Conservation (phyloP, 2,888 invertebrate species). For the Thecophora atra region DNA sequence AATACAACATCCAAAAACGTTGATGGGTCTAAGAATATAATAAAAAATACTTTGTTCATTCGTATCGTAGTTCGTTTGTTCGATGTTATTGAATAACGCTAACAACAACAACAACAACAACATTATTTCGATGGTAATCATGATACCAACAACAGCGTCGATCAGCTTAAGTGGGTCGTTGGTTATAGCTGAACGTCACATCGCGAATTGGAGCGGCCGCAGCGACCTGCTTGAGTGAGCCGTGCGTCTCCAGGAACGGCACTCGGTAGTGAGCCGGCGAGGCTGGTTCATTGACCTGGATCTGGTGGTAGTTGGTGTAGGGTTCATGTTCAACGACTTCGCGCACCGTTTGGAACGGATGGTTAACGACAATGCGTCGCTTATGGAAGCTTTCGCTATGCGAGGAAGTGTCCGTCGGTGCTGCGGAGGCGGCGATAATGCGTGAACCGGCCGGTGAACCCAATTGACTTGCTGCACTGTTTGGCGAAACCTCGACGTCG, state of each 20-base stretch:
- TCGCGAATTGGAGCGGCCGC: constrained; percentile 27
- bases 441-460: constrained; percentile 67
- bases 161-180: neutral
- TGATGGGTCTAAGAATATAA: constrained; percentile 1
- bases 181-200: constrained; percentile 17
- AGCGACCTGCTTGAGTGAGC: constrained; percentile 41
- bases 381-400: constrained; percentile 70
- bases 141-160: neutral
- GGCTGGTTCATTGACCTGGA: constrained; percentile 70
- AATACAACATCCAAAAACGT: constrained; percentile 11
- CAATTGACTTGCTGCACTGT: constrained; percentile 64
- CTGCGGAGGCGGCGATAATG: constrained; percentile 70
- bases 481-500: constrained; percentile 57
- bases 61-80: too few relatives aligned
- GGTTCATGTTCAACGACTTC: constrained; percentile 71
- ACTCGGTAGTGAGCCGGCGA: constrained; percentile 53
- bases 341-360: constrained; percentile 72
- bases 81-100: neutral
- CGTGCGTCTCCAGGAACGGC: constrained; percentile 56
- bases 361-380: constrained; percentile 71
- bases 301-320: constrained; percentile 69
- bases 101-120: constrained; percentile 17
- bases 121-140: neutral
- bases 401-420: constrained; percentile 67
- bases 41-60: neutral